Percentiles rank a stretch among this genome's conserved stretches.
These are phyloP conservation scores for Anastrepha obliqua DNA, from an alignment of 1,140 invertebrate species.

Conservation along the genomic window DNA sequence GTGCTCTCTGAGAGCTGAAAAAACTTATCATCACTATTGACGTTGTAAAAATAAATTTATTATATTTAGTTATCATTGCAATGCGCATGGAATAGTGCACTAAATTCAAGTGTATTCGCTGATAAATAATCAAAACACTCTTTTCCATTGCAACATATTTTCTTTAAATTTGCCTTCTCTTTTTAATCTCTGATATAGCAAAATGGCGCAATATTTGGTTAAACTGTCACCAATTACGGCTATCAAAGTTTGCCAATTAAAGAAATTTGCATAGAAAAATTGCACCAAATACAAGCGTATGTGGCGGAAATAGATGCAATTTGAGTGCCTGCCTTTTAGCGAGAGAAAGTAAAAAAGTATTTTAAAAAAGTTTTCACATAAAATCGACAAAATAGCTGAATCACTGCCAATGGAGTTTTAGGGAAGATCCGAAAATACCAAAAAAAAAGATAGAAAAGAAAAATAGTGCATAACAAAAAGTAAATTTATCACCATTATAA, in stretches of 20 bases:
- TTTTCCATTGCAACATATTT: background rate
- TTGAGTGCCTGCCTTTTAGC: background rate
- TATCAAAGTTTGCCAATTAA: constrained; percentile 51
- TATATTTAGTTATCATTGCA: background rate
- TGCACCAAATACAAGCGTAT: background rate
- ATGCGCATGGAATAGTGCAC: background rate
- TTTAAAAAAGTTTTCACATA: background rate
- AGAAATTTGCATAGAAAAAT: constrained; percentile 36
- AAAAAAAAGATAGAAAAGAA: background rate
- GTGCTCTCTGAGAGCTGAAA: too few relatives aligned
- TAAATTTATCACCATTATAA: background rate
- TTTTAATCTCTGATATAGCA: background rate
- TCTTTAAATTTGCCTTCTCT: background rate
- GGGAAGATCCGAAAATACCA: background rate
- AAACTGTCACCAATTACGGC: constrained; percentile 42
- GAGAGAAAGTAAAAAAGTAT: background rate
- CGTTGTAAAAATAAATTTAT: background rate
- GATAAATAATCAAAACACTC: background rate
- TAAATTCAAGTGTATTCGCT: background rate
- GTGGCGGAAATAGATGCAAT: background rate
- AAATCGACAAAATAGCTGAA: background rate
- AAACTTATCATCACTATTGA: too few relatives aligned
- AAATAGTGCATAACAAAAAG: background rate
- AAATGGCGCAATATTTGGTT: constrained; percentile 44
- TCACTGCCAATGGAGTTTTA: background rate